Evolutionary conservation across 1,140 invertebrate genomes (phyloP).

Genomic region (Notospermus geniculatus): DNA sequence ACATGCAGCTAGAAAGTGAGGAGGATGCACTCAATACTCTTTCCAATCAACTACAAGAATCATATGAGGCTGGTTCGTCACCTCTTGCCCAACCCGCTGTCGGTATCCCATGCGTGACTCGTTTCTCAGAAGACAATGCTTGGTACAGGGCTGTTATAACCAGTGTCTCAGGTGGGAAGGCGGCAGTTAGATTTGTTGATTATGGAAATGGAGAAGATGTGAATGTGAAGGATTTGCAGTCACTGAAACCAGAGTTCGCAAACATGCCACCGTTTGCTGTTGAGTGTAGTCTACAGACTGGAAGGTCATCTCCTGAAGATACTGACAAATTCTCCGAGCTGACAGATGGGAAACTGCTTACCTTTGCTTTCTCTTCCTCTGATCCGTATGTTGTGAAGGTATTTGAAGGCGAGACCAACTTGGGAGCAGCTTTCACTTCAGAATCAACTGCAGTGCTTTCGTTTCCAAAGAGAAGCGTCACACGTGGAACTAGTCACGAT

Average conservation of each 20-base stretch:
- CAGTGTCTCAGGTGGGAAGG: conserved; percentile 64
- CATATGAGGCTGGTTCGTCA: conserved; percentile 24
- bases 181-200: conserved; percentile 62
- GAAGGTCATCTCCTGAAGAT: background rate
- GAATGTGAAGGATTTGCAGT: conserved; percentile 18
- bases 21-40: conserved; percentile 50
- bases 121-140: conserved; percentile 68
- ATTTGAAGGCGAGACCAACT: background rate
- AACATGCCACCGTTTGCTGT: conserved; percentile 30
- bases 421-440: conserved; percentile 1
- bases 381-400: background rate
- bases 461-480: background rate
- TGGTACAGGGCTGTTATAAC: conserved; percentile 80
- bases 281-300: conserved; percentile 28
- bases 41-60: conserved; percentile 51
- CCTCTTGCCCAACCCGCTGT: background rate
- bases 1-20: conserved; percentile 54
- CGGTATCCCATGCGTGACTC: conserved; percentile 56
- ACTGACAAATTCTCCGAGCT: background rate
- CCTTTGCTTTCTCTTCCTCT: background rate
- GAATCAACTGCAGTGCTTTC: background rate
- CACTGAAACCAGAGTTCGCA: conserved; percentile 25
- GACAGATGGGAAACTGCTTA: background rate
- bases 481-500: background rate
- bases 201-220: conserved; percentile 56